A percentile compares a stretch with the other conserved stretches of the same genome.
These are phyloP conservation scores for Formica selysi DNA, from an alignment of 1,140 invertebrate genomes.

Conservation along the genomic window DNA sequence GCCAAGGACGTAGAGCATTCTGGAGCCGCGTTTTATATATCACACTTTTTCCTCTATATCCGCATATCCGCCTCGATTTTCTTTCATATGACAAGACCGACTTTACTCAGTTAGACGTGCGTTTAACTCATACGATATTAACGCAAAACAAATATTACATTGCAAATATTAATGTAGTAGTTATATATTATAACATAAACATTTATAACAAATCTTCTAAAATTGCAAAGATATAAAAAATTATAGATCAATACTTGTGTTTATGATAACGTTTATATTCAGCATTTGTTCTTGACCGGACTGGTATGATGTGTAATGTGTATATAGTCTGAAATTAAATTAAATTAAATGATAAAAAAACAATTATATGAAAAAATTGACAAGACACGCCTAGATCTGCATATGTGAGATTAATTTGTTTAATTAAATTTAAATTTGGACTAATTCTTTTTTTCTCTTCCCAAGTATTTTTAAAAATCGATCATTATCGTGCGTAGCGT, in stretches of 20 bases:
- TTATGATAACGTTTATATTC: background rate
- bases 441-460: background rate
- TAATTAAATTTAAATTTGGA: background rate
- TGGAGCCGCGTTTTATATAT: constrained; percentile 58
- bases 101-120: background rate
- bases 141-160: background rate
- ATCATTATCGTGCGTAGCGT: background rate
- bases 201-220: background rate
- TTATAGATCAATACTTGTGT: background rate
- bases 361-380: background rate
- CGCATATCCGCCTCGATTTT: constrained; percentile 46
- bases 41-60: constrained; percentile 50
- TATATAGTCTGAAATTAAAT: background rate
- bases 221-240: background rate
- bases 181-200: background rate
- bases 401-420: background rate
- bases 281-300: background rate
- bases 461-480: background rate
- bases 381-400: background rate
- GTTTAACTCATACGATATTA: background rate
- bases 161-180: background rate
- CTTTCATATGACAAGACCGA: constrained; percentile 11
- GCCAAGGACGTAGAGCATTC: constrained; percentile 61
- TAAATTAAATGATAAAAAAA: background rate
- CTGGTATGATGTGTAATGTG: background rate